Percentiles rank a stretch among this genome's conserved stretches.
Conservation (phyloP, 1,140 invertebrate genomes). For the Phocides pigmalion region DNA sequence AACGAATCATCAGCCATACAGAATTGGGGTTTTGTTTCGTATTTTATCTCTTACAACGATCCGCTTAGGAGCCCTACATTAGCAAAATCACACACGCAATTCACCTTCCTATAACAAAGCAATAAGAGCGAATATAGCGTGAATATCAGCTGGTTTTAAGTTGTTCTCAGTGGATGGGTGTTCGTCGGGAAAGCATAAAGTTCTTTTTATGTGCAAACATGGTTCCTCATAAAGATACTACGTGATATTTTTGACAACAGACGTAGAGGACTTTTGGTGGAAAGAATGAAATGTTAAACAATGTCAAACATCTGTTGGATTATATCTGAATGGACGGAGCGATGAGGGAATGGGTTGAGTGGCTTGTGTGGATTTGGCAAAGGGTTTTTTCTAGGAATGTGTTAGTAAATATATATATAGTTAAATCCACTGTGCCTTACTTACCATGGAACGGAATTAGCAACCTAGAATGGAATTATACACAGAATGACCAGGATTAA, state of each 20-base stretch:
- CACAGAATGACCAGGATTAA: too few species aligned
- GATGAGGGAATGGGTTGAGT: background rate
- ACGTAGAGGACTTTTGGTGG: slow-evolving; percentile 42
- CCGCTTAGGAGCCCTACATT: slow-evolving; percentile 22
- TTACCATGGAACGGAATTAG: too few species aligned
- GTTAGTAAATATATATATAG: too few species aligned
- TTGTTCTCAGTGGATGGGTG: slow-evolving; percentile 37
- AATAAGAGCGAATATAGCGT: slow-evolving; percentile 27
- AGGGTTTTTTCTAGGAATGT: slow-evolving; percentile 1
- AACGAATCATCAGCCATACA: slow-evolving; percentile 46
- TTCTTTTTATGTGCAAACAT: slow-evolving; percentile 62
- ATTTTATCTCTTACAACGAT: slow-evolving; percentile 43
- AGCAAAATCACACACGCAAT: slow-evolving; percentile 14
- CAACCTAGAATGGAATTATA: too few species aligned
- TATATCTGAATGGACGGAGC: slow-evolving; percentile 11
- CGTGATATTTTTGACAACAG: slow-evolving; percentile 68
- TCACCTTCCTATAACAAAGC: slow-evolving; percentile 1
- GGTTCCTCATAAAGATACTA: slow-evolving; percentile 58
- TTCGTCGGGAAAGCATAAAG: slow-evolving; percentile 51
- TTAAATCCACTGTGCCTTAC: too few species aligned
- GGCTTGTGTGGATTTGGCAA: background rate
- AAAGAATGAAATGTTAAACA: slow-evolving; percentile 51
- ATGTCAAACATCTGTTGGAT: slow-evolving; percentile 38
- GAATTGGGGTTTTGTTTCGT: slow-evolving; percentile 51
- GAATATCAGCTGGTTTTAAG: background rate